These are phyloP conservation scores for Australoheros scitulus DNA, from an alignment of 2,113 vertebrate species.

Conservation along the genomic window DNA sequence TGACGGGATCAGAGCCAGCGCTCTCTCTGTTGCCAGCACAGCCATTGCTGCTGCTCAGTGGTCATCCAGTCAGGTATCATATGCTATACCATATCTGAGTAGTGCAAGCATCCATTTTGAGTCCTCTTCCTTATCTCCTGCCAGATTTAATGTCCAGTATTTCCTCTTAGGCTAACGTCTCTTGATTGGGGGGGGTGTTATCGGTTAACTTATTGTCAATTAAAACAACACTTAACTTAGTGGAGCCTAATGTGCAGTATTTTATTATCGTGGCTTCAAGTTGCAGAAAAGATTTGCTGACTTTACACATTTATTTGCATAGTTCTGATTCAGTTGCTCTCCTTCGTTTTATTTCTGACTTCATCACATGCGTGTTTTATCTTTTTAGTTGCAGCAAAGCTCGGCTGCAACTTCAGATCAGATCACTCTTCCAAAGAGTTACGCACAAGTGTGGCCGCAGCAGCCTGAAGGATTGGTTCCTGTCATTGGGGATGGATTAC, in stretches of 20 bases:
- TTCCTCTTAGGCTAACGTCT: too few species aligned
- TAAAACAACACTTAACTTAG: neutral
- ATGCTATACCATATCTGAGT: neutral
- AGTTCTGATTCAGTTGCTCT: neutral
- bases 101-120: neutral
- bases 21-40: constrained; percentile 93
- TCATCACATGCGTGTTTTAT: neutral
- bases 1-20: constrained; percentile 88
- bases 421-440: constrained; percentile 84
- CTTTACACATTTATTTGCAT: neutral
- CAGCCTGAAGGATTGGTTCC: constrained; percentile 80
- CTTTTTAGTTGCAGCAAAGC: constrained; percentile 82
- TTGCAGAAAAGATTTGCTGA: neutral
- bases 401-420: constrained; percentile 71
- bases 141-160: too few species aligned
- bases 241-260: neutral
- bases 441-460: constrained; percentile 83
- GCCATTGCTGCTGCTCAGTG: constrained; percentile 97
- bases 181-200: too few species aligned
- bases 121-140: neutral
- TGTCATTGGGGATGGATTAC: constrained; percentile 70
- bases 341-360: neutral
- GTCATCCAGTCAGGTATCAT: constrained; percentile 92
- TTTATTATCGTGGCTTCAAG: neutral
- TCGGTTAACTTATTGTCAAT: neutral